Percentiles rank a stretch among this genome's conserved stretches.
Evolutionary conservation across 2,113 vertebrate genomes (phyloP).

Genomic region (Paratilapia polleni): DNA sequence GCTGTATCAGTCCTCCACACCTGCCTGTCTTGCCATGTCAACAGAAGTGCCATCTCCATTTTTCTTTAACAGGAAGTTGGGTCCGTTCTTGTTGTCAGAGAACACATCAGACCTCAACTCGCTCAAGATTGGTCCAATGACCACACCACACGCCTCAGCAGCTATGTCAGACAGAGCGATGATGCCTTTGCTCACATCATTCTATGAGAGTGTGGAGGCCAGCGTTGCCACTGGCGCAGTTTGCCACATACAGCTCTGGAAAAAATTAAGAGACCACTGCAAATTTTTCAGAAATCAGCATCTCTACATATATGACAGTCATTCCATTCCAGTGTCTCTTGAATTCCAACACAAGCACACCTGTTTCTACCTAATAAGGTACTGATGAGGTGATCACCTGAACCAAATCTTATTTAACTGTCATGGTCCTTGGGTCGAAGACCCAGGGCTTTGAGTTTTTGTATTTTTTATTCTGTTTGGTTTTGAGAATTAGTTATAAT

Average conservation of each 20-base stretch:
- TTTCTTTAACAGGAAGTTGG: slow-evolving; percentile 95
- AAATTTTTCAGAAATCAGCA: too few relatives aligned
- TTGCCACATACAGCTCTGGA: slow-evolving; percentile 96
- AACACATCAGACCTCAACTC: slow-evolving; percentile 89
- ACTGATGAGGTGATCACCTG: too few relatives aligned
- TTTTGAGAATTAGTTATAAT: too few relatives aligned
- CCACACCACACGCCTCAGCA: slow-evolving; percentile 88
- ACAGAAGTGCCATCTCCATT: slow-evolving; percentile 88
- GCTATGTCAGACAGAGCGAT: slow-evolving; percentile 89
- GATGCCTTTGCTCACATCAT: slow-evolving; percentile 83
- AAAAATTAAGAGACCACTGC: too few relatives aligned
- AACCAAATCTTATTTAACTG: too few relatives aligned
- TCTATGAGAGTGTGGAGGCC: slow-evolving; percentile 92
- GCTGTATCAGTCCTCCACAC: slow-evolving; percentile 89
- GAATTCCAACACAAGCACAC: too few relatives aligned
- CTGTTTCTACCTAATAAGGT: too few relatives aligned
- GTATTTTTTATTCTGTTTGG: too few relatives aligned
- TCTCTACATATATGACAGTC: too few relatives aligned
- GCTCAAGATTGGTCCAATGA: slow-evolving; percentile 92
- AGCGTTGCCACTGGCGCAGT: slow-evolving; percentile 90
- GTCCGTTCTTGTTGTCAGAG: slow-evolving; percentile 95
- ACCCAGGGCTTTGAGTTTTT: too few relatives aligned
- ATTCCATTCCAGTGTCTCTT: too few relatives aligned
- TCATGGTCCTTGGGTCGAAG: too few relatives aligned
- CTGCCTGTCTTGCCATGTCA: slow-evolving; percentile 83